These are phyloP conservation scores for Galemys pyrenaicus DNA, from an alignment of 2,113 vertebrate genomes.

Conservation along the genomic window DNA sequence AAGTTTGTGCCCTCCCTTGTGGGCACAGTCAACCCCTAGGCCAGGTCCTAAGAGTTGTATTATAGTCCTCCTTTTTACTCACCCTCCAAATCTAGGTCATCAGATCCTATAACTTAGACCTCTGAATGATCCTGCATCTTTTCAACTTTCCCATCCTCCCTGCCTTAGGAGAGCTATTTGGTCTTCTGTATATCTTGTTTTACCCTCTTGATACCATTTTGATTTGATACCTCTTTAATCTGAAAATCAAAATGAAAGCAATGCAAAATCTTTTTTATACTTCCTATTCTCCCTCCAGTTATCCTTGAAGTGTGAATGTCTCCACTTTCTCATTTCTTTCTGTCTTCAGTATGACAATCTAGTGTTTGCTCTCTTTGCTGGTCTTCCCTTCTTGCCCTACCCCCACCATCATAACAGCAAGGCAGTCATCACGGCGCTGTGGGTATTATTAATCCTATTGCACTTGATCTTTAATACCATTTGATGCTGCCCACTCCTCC, in stretches of 20 bases:
- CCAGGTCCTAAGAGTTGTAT: background rate
- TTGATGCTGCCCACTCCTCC: background rate
- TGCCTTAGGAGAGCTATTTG: background rate
- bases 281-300: background rate
- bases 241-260: background rate
- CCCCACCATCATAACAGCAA: background rate
- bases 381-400: background rate
- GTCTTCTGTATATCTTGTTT: background rate
- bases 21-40: background rate
- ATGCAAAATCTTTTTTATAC: background rate
- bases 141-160: background rate
- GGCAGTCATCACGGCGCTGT: background rate
- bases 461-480: background rate
- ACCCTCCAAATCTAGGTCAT: background rate
- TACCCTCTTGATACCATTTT: background rate
- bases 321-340: background rate
- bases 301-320: background rate
- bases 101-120: background rate
- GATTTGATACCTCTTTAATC: background rate
- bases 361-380: accelerated
- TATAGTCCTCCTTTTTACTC: background rate
- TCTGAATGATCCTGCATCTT: background rate
- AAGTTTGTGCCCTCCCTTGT: background rate
- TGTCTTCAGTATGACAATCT: background rate
- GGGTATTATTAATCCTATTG: background rate